Evolutionary conservation across 2,797 vertebrate species (phyloP), one percentile per base, ranked within the genome.

Genomic region (Sebastolobus altivelis): DNA sequence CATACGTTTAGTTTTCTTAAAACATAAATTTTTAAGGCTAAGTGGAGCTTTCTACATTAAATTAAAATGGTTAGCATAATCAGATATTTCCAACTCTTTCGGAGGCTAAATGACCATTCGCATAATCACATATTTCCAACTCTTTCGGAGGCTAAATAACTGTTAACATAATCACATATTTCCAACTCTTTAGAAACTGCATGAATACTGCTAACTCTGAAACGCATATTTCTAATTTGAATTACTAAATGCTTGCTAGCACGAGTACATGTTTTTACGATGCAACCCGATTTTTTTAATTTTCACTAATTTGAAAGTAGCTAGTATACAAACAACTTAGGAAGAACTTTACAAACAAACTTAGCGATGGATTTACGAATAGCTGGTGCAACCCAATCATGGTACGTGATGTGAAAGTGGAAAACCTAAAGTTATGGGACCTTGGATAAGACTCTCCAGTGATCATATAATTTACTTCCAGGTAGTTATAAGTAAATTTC

Each of bases 331-430:
- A 63, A 60, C 8, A 59, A 16, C 6, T 67, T 40, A 27, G 13
- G 10, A 22, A 20, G 5, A 4, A 74, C 5, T 35, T 29, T 4
- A 31, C 20, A 69, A 7, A 35, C 35, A 43, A 1, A 69, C 12
- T 46, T 43, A 14, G 8, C 8, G 8, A 69, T 56, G 27, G 56
- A 82, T 72, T 59, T 40, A 77, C 6, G 16, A 71, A 76, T 7
- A 67, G 20, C 40, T 78, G 71, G 56, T 73, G 74, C 83, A 59
- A 31, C 67, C 10, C 3, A 40, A 29, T 68, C 38, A 65, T 61
- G 16, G 37, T 77, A 29, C 54, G 8, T 72, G 40, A 35, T 61
- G 18, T 37, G 49, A 43, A 75, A 72, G 16, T 49, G 16, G 40
- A 75, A 46, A 63, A 71, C 8, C 4, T 25, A 1, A 61, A 46